Evolutionary conservation across 2,797 vertebrate genomes (phyloP), one percentile per base, ranked within the genome.

Genomic region (Knipowitschia caucasica): DNA sequence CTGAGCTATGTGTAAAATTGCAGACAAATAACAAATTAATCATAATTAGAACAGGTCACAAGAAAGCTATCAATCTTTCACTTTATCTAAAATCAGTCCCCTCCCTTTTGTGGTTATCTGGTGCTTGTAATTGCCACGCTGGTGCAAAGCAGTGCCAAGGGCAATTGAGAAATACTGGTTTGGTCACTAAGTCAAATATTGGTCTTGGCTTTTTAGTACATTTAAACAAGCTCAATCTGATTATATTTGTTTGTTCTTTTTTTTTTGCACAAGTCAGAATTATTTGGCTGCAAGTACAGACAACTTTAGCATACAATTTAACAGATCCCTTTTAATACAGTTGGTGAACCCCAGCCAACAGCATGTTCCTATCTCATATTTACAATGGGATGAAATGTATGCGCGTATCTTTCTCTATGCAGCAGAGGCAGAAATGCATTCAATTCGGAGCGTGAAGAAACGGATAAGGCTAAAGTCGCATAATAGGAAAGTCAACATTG

Each of bases 401-500:
- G 9, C 39, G 20, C 35, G 33, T 46, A 24, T 56, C 24, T 26
- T 10, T 20, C n/a, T 49, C 25, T 57, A 54, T 46, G 44, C 2
- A 20, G 47, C 11, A 17, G 56, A 5, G 47, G 46, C 34, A 10
- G 36, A n/a, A 24, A 45, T 10, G 64, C 55, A 67, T 45, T 49
- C 26, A 29, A 62, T 63, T 31, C 36, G 55, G 59, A 46, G 64
- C 55, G 27, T 33, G 42, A 57, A 59, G 27, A 59, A 49, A 67
- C 53, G 11, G 20, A 25, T 49, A 50, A 56, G 52, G 56, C 62
- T 66, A 35, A 56, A 56, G 52, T 66, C 55, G 64, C 75, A 75
- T 53, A 76, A 77, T 38, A 20, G 59, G 69, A 47, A 59, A 59
- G 69, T 80, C 70, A 69, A 56, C 45, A 53, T 11, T 36, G 63